A percentile compares a stretch with the other conserved stretches of the same genome.
These are phyloP conservation scores for Microctonus aethiopoides DNA, from an alignment of 2,888 invertebrate species.

Conservation along the genomic window DNA sequence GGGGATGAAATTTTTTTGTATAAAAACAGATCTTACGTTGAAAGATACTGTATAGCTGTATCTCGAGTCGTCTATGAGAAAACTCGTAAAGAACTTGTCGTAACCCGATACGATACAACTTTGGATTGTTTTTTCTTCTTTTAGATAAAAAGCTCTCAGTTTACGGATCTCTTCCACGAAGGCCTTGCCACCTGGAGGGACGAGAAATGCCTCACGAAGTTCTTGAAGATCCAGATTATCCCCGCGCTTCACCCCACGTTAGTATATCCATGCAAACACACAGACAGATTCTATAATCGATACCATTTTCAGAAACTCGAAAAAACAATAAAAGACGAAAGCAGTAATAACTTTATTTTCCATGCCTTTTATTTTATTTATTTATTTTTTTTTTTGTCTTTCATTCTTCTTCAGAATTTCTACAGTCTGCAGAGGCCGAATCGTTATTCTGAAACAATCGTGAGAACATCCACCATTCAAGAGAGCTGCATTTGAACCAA, in stretches of 20 bases:
- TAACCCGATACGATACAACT: conserved; percentile 43
- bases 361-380: conserved; percentile 27
- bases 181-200: conserved; percentile 57
- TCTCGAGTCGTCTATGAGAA: neutral
- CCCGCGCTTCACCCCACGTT: conserved; percentile 59
- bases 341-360: neutral
- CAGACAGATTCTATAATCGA: neutral
- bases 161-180: conserved; percentile 60
- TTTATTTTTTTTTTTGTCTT: too few relatives aligned
- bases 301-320: conserved; percentile 6
- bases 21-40: neutral
- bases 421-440: conserved; percentile 61
- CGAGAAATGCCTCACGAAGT: conserved; percentile 57
- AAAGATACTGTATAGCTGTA: conserved; percentile 9
- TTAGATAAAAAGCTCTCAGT: conserved; percentile 59
- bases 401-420: conserved; percentile 59
- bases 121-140: conserved; percentile 38
- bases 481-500: conserved; percentile 59
- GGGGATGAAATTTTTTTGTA: neutral
- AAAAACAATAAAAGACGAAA: conserved; percentile 5
- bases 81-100: conserved; percentile 34
- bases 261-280: conserved; percentile 41
- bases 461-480: conserved; percentile 56
- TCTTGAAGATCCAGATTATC: conserved; percentile 58
- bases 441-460: conserved; percentile 56